Evolutionary conservation across 2,113 vertebrate species (phyloP).

Genomic region (Osmerus mordax): DNA sequence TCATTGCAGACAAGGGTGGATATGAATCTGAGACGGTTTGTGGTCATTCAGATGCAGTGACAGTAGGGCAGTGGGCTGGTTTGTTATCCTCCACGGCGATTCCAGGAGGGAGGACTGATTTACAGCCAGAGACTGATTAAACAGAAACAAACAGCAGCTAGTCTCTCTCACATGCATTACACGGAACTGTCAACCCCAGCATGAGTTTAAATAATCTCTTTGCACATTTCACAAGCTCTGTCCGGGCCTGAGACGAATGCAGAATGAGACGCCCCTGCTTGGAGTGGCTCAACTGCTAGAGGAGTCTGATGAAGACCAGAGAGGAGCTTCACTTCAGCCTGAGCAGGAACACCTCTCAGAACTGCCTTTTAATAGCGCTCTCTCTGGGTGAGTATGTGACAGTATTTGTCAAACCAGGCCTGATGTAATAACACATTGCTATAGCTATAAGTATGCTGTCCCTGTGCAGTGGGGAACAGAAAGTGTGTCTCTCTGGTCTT

Average conservation of each 20-base stretch:
- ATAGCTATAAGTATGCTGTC: not conserved
- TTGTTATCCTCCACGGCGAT: too few species aligned
- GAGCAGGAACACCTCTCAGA: slow-evolving; percentile 8
- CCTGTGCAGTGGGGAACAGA: not conserved
- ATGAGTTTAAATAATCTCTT: not conserved
- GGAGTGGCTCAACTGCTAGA: slow-evolving; percentile 11
- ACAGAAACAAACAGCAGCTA: not conserved
- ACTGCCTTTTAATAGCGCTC: slow-evolving; percentile 16
- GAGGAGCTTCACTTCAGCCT: not conserved
- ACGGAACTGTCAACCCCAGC: not conserved
- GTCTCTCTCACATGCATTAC: not conserved
- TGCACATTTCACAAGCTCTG: slow-evolving; percentile 5
- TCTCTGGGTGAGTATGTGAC: not conserved
- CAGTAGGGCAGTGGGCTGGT: not conserved
- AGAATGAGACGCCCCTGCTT: slow-evolving; percentile 1
- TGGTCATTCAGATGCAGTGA: slow-evolving; percentile 3
- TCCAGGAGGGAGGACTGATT: not conserved
- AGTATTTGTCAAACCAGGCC: slow-evolving; percentile 17
- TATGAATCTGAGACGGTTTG: slow-evolving; percentile 5
- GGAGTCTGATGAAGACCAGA: not conserved
- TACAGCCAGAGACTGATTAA: not conserved
- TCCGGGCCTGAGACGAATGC: slow-evolving; percentile 17
- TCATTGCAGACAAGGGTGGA: not conserved
- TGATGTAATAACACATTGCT: slow-evolving; percentile 20
- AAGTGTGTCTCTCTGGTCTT: not conserved